Evolutionary conservation across 2,888 invertebrate genomes (phyloP).

Genomic region (Malthinus flaveolus): DNA sequence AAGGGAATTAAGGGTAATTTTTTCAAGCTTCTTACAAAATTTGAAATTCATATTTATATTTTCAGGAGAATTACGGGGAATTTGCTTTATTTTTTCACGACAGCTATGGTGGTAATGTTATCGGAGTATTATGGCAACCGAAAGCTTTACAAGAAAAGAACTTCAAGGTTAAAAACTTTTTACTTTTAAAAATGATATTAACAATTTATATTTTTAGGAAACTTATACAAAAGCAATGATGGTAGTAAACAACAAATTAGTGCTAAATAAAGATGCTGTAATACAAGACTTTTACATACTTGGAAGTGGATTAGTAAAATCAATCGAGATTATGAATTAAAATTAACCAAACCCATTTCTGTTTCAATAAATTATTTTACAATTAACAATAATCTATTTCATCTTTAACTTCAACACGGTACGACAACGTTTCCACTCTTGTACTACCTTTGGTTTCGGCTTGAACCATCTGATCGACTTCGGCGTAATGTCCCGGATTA

Average conservation of each 20-base stretch:
- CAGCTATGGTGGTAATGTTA: conserved; percentile 80
- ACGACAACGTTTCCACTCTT: conserved; percentile 84
- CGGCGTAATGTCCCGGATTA: conserved; percentile 91
- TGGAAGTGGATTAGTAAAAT: conserved; percentile 67
- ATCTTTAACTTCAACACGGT: conserved; percentile 89
- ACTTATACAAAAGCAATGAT: conserved; percentile 61
- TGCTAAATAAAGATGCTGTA: conserved; percentile 67
- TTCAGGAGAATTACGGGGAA: conserved; percentile 71
- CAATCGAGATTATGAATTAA: conserved; percentile 49
- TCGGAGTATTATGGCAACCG: conserved; percentile 86
- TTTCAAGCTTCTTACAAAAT: background rate
- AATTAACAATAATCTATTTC: conserved; percentile 53
- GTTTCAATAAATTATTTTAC: background rate
- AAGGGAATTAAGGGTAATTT: conserved; percentile 71
- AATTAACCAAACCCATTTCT: background rate
- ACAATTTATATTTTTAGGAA: conserved; percentile 54
- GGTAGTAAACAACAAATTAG: conserved; percentile 58
- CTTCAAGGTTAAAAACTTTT: conserved; percentile 66
- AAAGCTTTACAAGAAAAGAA: conserved; percentile 62
- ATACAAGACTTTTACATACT: conserved; percentile 72
- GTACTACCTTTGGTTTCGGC: conserved; percentile 86
- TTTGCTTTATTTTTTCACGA: conserved; percentile 90
- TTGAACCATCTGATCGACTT: conserved; percentile 82
- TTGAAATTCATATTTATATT: conserved; percentile 30
- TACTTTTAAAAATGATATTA: conserved; percentile 1